Base-by-base conservation (phyloP, 2,888 invertebrate species). In the Empis stercorea region DNA sequence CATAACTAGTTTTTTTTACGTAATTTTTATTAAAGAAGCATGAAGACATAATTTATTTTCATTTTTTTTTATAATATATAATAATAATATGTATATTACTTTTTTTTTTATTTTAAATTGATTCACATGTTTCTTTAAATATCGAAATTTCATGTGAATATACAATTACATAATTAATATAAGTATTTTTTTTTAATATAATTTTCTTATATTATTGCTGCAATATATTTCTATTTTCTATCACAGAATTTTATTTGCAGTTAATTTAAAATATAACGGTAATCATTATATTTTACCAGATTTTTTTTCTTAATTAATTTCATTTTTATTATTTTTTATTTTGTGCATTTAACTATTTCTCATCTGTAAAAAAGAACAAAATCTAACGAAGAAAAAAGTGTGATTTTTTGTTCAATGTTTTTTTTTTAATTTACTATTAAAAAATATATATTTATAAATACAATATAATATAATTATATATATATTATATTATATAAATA, bases 171-270 rank as follows among this genome's bases (percentile, higher is more conserved):
- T 37, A n/a, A 37, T 14, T 38, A 38, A 17, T 38, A 38, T 16
- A 14, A 36, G n/a, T 36, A 20, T 39, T 39, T 40, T 23, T 40
- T 40, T 27, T 27, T 40, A 14, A 10, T 5, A 7, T 13, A 13
- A 34, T 13, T 34, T 37, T 37, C n/a, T 34, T 15, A 37, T 15
- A 37, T 14, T 40, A n/a, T 40, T 40, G 27, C 40, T 40, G 40
- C 40, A 40, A 40, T 40, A 40, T 40, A 27, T 40, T 40, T 40
- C 40, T 40, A 40, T 40, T 23, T 40, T 27, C 40, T 40, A 40
- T 40, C 40, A 40, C 40, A 40, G 40, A 40, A 40, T 40, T 40
- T 40, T 27, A 40, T 40, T 27, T 40, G 40, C 40, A 40, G 40
- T 34, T 34, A 2, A 5, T 34, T 34, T n/a, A 13, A n/a, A 4